Conservation (phyloP, 2,797 vertebrate genomes). For the Alosa sapidissima region DNA sequence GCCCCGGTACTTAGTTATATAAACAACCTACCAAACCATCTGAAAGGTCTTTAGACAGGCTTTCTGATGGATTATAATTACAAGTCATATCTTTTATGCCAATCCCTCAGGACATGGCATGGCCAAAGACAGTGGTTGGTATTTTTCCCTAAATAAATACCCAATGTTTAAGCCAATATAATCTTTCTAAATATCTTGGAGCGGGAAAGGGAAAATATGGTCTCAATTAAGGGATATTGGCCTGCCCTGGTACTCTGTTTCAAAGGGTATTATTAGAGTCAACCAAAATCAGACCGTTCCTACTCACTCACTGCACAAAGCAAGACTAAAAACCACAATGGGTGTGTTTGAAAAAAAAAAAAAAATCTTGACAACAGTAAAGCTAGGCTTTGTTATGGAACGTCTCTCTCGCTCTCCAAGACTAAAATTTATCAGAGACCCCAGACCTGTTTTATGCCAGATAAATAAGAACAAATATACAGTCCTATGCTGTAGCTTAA, state of each 20-base stretch:
- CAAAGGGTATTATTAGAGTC: conserved; percentile 49
- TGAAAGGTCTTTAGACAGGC: conserved; percentile 35
- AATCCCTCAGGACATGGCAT: conserved; percentile 33
- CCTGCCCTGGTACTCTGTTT: conserved; percentile 28
- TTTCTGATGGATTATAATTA: conserved; percentile 41
- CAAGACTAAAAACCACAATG: conserved; percentile 38
- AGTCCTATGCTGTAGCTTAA: background rate
- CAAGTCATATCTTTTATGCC: conserved; percentile 31
- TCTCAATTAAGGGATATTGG: conserved; percentile 52
- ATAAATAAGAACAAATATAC: background rate
- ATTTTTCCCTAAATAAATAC: conserved; percentile 47
- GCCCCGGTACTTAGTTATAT: conserved; percentile 15
- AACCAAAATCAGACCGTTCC: conserved; percentile 36
- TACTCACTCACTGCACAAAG: conserved; percentile 36
- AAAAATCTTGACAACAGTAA: conserved; percentile 27
- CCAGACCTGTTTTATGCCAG: conserved; percentile 2
- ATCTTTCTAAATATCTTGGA: conserved; percentile 45
- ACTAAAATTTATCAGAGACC: background rate
- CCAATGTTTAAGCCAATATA: conserved; percentile 45
- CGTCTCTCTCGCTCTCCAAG: background rate
- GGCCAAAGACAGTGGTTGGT: conserved; percentile 26
- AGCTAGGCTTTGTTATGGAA: background rate
- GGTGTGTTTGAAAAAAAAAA: conserved; percentile 26
- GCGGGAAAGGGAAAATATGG: conserved; percentile 46
- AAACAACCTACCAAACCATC: conserved; percentile 30